Evolutionary conservation across 2,888 invertebrate species (phyloP), one percentile per base, ranked within the genome.

Genomic region (Geotrupes spiniger): DNA sequence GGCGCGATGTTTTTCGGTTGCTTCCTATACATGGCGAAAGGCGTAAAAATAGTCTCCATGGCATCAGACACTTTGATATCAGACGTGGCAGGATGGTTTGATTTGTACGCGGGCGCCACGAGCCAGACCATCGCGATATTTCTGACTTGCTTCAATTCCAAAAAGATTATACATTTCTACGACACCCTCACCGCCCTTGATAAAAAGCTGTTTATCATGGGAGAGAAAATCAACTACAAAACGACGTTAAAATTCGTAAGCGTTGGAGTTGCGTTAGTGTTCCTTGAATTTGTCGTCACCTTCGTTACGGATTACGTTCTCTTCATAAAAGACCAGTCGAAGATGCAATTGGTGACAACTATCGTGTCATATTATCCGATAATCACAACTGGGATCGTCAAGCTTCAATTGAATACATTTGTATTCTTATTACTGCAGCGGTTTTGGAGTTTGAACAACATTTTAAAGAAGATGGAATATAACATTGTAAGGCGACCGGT

Each of bases 281-380:
- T 33, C 1, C 10, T 39, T 9, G 52, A 52, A 39, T 52, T 52
- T 43, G 8, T 49, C 8, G n/a, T 39, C 3, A 46, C 46, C 1
- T 46, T 49, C 28, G 11, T 37, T 14, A 37, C 46, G 4, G 52
- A 52, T 49, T 52, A 49, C 29, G 11, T 41, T 8, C 45, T 49
- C 9, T 52, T 49, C 36, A 36, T 52, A 6, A 16, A 49, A 10
- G 46, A 46, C 6, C 49, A 52, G 21, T 39, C 52, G 1, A 42
- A 36, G 10, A 39, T 52, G 10, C 49, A 49, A 17, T 12, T 52
- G 28, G 14, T 42, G 2, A 42, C 39, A 1, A n/a, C n/a, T n/a
- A n/a, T n/a, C n/a, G n/a, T n/a, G n/a, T 49, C 49, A 6, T 52
- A 52, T 17, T 52, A 42, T 39, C 46, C 52, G 1, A 49, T 52